Percentiles rank a stretch among this genome's conserved stretches.
Conservation (phyloP, 23 tunicate species). For the Phallusia fumigata region DNA sequence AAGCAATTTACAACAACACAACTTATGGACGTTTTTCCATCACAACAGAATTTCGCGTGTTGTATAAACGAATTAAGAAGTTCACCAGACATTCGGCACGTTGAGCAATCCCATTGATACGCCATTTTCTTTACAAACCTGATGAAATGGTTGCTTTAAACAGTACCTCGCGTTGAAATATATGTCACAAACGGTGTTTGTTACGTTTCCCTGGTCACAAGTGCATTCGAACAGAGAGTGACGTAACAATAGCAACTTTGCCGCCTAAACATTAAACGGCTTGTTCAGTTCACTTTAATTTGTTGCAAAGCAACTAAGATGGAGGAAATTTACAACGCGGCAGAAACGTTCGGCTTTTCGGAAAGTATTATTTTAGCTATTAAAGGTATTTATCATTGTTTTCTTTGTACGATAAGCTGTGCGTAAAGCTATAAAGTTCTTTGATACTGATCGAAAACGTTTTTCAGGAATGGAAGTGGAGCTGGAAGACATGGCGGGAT, state of each 20-base stretch:
- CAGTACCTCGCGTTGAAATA: too few species aligned
- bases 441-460: too few species aligned
- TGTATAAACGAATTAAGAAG: conserved; percentile 2
- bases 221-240: neutral
- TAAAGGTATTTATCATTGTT: neutral
- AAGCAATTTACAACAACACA: neutral
- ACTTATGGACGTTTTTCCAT: conserved; percentile 10
- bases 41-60: neutral
- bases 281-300: neutral
- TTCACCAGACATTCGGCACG: neutral
- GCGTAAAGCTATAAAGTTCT: too few species aligned
- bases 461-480: neutral
- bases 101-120: neutral
- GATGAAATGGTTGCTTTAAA: too few species aligned
- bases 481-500: neutral
- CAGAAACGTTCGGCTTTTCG: conserved; percentile 6
- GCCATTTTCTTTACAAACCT: neutral
- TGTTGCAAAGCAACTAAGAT: neutral
- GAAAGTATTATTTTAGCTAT: neutral
- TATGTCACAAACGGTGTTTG: neutral
- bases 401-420: too few species aligned
- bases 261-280: neutral
- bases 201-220: neutral
- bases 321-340: conserved; percentile 1
- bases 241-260: conserved; percentile 5